These are phyloP conservation scores for Pollimyrus isidori DNA, from an alignment of 2,113 vertebrate genomes.

Conservation along the genomic window DNA sequence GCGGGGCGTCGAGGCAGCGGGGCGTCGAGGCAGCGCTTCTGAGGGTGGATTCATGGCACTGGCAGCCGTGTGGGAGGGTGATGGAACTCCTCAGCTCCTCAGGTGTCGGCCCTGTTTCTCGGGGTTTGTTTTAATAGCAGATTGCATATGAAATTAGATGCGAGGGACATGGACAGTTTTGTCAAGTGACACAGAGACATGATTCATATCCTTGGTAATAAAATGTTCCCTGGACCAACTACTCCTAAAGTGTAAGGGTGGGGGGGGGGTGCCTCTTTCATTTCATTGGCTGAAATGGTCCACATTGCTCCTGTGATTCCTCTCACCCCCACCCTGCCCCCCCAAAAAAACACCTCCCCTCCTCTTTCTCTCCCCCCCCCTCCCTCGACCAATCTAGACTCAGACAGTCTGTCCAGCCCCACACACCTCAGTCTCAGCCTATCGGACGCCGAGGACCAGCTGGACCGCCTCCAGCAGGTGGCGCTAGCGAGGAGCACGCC, in stretches of 20 bases:
- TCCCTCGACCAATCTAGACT: slow-evolving; percentile 58
- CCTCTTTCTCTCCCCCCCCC: slow-evolving; percentile 24
- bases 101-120: background rate
- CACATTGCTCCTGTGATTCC: background rate
- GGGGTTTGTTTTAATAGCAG: background rate
- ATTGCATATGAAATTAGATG: background rate
- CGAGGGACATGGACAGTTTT: background rate
- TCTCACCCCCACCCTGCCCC: slow-evolving; percentile 5
- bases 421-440: slow-evolving; percentile 66
- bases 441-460: slow-evolving; percentile 72
- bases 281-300: background rate
- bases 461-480: slow-evolving; percentile 75
- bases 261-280: background rate
- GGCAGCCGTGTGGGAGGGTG: background rate
- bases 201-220: background rate
- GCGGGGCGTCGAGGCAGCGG: background rate
- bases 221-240: background rate
- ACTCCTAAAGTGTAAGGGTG: background rate
- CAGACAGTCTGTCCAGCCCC: slow-evolving; percentile 68
- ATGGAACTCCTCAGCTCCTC: background rate
- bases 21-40: background rate
- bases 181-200: background rate
- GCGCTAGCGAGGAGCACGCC: slow-evolving; percentile 68
- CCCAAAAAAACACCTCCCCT: slow-evolving; percentile 18
- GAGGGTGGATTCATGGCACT: background rate